A percentile compares a stretch with the other conserved stretches of the same genome.
phyloP scores from a whole-genome alignment of 2,113 vertebrate species.

The Mustelus asterias region DNA sequence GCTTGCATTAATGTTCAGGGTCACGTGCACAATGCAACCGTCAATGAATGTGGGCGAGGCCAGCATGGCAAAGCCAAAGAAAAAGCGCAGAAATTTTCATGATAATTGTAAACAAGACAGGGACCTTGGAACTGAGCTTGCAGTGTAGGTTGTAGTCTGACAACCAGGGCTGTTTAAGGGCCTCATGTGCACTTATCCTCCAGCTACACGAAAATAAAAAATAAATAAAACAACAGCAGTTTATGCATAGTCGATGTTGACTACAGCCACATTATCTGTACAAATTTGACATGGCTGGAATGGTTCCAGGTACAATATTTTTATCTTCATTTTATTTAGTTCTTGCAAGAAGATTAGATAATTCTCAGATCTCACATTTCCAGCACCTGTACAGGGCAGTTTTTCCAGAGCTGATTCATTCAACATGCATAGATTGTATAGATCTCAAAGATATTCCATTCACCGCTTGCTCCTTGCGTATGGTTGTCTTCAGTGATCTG shows the following conservation, averaged over 20 bases:
- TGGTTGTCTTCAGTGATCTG: not conserved
- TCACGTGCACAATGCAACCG: not conserved
- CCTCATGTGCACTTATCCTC: slow-evolving; percentile 88
- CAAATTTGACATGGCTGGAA: not conserved
- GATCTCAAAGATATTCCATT: not conserved
- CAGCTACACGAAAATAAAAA: slow-evolving; percentile 63
- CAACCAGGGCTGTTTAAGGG: slow-evolving; percentile 86
- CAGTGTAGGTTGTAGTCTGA: slow-evolving; percentile 75
- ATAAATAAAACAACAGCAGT: slow-evolving; percentile 39
- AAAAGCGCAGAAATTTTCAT: not conserved
- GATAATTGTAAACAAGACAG: slow-evolving; percentile 10
- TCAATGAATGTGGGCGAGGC: not conserved
- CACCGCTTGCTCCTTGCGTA: not conserved
- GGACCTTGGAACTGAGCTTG: slow-evolving; percentile 69
- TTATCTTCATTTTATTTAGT: not conserved
- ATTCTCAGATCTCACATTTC: not conserved
- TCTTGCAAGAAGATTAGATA: not conserved
- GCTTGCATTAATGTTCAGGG: not conserved
- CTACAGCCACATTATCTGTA: not conserved
- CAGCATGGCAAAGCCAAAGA: slow-evolving; percentile 14
- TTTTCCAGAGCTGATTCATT: not conserved
- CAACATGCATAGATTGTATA: not conserved
- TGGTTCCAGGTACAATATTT: not conserved
- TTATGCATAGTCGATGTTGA: not conserved
- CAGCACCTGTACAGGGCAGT: not conserved